Conservation (phyloP, 2,113 vertebrate genomes). For the Scatophagus argus region DNA sequence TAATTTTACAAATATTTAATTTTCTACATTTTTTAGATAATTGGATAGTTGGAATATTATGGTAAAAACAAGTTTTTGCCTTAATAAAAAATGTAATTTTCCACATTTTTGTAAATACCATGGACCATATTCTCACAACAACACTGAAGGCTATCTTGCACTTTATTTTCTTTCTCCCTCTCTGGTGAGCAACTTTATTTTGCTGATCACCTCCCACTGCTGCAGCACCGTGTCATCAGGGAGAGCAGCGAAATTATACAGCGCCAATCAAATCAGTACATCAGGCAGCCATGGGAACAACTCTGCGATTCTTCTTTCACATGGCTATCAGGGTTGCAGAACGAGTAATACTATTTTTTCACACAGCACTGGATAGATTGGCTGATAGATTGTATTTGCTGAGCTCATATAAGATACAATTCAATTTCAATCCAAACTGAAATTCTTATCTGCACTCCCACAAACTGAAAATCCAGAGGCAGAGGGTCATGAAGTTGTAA, state of each 20-base stretch:
- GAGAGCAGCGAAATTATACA: slow-evolving; percentile 47
- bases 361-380: not conserved
- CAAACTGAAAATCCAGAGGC: slow-evolving; percentile 21
- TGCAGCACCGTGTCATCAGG: slow-evolving; percentile 45
- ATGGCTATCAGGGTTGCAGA: slow-evolving; percentile 26
- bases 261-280: slow-evolving; percentile 48
- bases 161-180: slow-evolving; percentile 34
- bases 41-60: no score
- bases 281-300: slow-evolving; percentile 51
- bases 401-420: not conserved
- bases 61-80: no score
- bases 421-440: slow-evolving; percentile 27
- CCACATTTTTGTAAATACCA: not conserved
- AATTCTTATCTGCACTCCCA: slow-evolving; percentile 50
- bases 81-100: not conserved
- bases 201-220: slow-evolving; percentile 59
- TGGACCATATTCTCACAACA: slow-evolving; percentile 9
- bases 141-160: not conserved
- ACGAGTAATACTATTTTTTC: slow-evolving; percentile 29
- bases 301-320: slow-evolving; percentile 28
- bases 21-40: not conserved
- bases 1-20: not conserved
- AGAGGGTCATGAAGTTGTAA: slow-evolving; percentile 48
- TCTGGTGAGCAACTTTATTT: slow-evolving; percentile 32
- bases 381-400: not conserved